Evolutionary conservation across 2,797 vertebrate genomes (phyloP), one percentile per base, ranked within the genome.

Genomic region (Anas capensis): DNA sequence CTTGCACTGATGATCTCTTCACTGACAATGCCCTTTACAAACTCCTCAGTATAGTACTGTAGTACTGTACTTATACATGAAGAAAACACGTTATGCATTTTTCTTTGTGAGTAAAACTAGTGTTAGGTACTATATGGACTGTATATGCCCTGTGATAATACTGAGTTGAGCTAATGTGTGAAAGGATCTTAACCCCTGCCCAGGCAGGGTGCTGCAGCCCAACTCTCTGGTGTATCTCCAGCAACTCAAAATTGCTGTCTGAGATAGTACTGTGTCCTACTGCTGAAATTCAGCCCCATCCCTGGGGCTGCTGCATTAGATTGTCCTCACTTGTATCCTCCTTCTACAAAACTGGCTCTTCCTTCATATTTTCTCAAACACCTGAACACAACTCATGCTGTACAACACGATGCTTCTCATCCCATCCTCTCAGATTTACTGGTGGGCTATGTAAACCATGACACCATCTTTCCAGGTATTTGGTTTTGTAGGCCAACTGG

Each of bases 171-270:
- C 26, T 17, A 33, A 10, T 20, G 19, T 31, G 53, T 27, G 62
- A 73, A 44, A 54, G 38, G 36, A 40, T 33, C 29, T 48, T 27
- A 62, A 27, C 17, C 36, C 11, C 19, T 44, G 46, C 24, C 13
- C 18, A 33, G 16, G 26, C 40, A 79, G 31, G 24, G 17, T 34
- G 49, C 44, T 89, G 71, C 46, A 87, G 38, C 42, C 38, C 49
- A 71, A 8, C 8, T 2, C 42, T 49, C 36, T 46, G 16, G 23
- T 33, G 8, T 26, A 21, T 4, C 16, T 24, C 2, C 8, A 44
- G 10, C 1, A 0, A 17, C 71, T 82, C 1, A 1, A 46, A 49
- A 56, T 27, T n/a, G 15, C n/a, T n/a, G 36, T 23, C 19, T 0
- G 3, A 46, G 16, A 23, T 5, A n/a, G 15, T 16, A 21, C 21